Evolutionary conservation across 1,140 invertebrate species (phyloP), one percentile per base, ranked within the genome.

Genomic region (Monomorium pharaonis): DNA sequence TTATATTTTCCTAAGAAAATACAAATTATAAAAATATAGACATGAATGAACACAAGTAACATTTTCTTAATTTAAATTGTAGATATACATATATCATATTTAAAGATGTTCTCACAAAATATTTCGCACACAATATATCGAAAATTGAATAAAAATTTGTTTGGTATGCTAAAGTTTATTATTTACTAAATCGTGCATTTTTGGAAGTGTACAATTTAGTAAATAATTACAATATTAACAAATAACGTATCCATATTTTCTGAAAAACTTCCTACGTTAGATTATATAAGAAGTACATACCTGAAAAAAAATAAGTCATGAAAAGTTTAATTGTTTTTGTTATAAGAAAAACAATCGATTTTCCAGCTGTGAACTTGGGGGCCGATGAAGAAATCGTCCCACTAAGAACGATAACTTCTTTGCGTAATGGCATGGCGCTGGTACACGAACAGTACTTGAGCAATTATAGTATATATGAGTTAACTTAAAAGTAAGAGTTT

Each of bases 381-480:
- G 88, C 49, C 96, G 94, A 87, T 97, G 96, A 27, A 98, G 94
- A 67, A 95, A 96, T 89, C 98, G 97, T 0, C 97, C 97, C 9
- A 97, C 96, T 0, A 98, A 94, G 88, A 97, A 98, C 0, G 98
- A 98, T 7, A 98, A 91, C 92, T 98, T 98, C 89, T 98, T 98
- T 2, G 98, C 97, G 91, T 98, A 98, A 92, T 98, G 98, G 87
- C 98, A 98, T 0, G 97, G 97, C 0, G 98, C 97, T 0, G 98
- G 98, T 0, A 98, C 98, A 9, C 97, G 94, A 0, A 98, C 96
- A 0, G 98, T 98, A 1, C 97, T 97, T 21, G 94, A 95, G 96
- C 97, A 98, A 93, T 98, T 98, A 91, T 96, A 98, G 88, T 98
- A 98, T 93, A 98, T 94, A 89, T 98, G 98, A 0, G 96, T 97